Percentiles rank a stretch among this genome's conserved stretches.
Evolutionary conservation across 2,888 invertebrate genomes (phyloP).

Genomic region (Synanthedon andrenaeformis): DNA sequence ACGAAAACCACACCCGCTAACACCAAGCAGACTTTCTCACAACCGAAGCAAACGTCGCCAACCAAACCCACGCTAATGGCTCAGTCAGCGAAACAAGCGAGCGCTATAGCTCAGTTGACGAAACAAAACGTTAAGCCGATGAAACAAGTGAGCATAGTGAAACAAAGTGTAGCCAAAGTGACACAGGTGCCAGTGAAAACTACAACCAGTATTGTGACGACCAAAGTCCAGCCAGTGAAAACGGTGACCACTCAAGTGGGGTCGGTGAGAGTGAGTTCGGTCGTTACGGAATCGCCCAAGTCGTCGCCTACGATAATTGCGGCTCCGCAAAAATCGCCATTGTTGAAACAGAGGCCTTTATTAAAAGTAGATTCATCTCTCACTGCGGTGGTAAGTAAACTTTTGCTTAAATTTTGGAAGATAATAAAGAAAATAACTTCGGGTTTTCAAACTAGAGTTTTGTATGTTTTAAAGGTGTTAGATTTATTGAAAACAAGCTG

Average conservation of each 20-base stretch:
- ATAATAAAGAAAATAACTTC: too few relatives aligned
- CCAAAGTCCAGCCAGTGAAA: conserved; percentile 3
- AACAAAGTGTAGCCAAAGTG: conserved; percentile 5
- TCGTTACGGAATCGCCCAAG: conserved; percentile 19
- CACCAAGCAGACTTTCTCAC: conserved; percentile 15
- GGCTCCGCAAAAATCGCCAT: conserved; percentile 39
- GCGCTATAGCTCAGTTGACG: conserved; percentile 9
- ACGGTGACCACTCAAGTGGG: conserved; percentile 9
- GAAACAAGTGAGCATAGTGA: conserved; percentile 11
- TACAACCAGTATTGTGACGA: conserved; percentile 1
- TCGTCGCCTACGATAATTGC: conserved; percentile 34
- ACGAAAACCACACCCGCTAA: conserved; percentile 1
- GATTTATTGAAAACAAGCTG: too few relatives aligned
- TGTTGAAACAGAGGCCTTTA: conserved; percentile 45
- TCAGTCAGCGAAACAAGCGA: conserved; percentile 11
- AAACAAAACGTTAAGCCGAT: conserved; percentile 11
- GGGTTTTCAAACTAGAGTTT: too few relatives aligned
- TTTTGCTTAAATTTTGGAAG: too few relatives aligned
- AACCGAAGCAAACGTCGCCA: conserved; percentile 16
- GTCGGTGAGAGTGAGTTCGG: conserved; percentile 2
- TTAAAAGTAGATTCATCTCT: conserved; percentile 35
- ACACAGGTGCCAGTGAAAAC: conserved; percentile 2
- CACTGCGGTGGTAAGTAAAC: conserved; percentile 16
- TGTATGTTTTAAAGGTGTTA: too few relatives aligned
- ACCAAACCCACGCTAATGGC: conserved; percentile 8